Base-by-base conservation (phyloP, 2,113 vertebrate genomes). In the Pterocles burchelli region DNA sequence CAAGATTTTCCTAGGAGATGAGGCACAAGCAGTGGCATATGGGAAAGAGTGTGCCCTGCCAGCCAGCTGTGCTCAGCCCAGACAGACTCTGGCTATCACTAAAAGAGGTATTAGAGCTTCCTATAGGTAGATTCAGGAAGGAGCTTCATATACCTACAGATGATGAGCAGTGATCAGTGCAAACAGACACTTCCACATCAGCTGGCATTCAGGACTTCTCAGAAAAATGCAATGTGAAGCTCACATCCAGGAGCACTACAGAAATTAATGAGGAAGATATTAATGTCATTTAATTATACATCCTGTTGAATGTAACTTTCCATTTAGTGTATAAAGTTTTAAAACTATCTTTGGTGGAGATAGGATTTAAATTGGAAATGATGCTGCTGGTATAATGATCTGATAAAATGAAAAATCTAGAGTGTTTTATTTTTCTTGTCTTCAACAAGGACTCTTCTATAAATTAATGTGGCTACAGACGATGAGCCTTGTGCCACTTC, bases 391-490 rank as follows among this genome's bases (percentile, higher is more conserved):
- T 62, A 79, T 68, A 73, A 74, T 45, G 24, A 80, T 73, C 46
- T 63, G 46, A 85, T 82, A 73, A 82, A 93, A 73, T 82, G 63
- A 96, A 95, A 92, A 89, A 90, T 57, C 57, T 88, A 3, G 33
- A 88, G 29, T 57, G 54, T 85, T 87, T 85, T 94, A 81, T 90
- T 92, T 90, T 68, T 92, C 59, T 93, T 61, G 43, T 78, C 59
- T 90, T 90, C 49, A 72, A 19, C 76, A 94, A 94, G 51, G 73
- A 62, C 48, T 89, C 90, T 76, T 59, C 79, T 68, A 58, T 89
- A 96, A 91, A 96, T 89, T 89, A 66, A 81, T 91, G 34, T 51
- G 91, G 68, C 29, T 93, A 41, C 31, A 84, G 45, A 65, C 16
- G 55, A 82, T 74, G 24, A 88, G n/a, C 26, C 13, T 80, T 86